Evolutionary conservation across 1,140 invertebrate genomes (phyloP).

Genomic region (Drosophila kurseongensis): DNA sequence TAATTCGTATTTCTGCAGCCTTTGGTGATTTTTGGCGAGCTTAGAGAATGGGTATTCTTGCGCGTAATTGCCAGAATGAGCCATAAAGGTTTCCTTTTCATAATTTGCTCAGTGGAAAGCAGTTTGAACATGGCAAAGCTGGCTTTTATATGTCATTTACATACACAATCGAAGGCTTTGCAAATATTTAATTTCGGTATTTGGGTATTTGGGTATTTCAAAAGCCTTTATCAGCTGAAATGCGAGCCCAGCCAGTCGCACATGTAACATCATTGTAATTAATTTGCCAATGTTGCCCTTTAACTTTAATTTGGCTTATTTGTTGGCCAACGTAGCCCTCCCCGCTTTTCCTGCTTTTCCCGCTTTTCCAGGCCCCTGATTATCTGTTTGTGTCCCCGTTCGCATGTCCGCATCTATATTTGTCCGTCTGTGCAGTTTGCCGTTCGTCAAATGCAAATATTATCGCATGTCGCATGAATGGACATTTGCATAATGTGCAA

Average conservation of each 20-base stretch:
- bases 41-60: background rate
- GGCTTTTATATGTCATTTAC: slow-evolving; percentile 19
- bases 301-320: slow-evolving; percentile 66
- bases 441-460: slow-evolving; percentile 48
- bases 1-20: too few species aligned
- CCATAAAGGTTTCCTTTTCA: background rate
- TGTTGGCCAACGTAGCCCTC: slow-evolving; percentile 1
- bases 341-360: background rate
- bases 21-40: too few species aligned
- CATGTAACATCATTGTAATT: slow-evolving; percentile 39
- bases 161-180: slow-evolving; percentile 16
- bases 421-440: slow-evolving; percentile 14
- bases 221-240: background rate
- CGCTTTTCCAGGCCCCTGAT: background rate
- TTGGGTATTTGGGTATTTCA: background rate
- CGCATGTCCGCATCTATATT: background rate
- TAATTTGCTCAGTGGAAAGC: slow-evolving; percentile 10
- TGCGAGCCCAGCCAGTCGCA: background rate
- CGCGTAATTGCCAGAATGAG: background rate
- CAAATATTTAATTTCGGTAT: slow-evolving; percentile 21
- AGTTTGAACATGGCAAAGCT: background rate
- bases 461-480: slow-evolving; percentile 43
- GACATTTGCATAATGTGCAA: slow-evolving; percentile 68
- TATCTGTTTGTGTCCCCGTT: background rate
- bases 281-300: slow-evolving; percentile 48